Conservation (phyloP, 2,888 invertebrate genomes). For the Ischnura elegans region DNA sequence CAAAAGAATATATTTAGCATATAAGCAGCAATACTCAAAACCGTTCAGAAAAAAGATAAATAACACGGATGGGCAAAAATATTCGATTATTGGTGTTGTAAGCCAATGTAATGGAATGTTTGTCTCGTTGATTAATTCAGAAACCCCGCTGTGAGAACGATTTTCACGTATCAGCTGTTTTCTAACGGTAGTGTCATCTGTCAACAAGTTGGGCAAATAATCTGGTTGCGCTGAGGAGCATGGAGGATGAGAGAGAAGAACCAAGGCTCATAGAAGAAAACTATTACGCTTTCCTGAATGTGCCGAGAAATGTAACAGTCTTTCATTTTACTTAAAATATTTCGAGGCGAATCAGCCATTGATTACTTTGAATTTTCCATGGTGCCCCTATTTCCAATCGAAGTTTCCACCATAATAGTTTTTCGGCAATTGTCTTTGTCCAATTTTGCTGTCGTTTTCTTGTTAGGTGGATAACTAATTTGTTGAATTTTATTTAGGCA, state of each 20-base stretch:
- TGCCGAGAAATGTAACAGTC: slow-evolving; percentile 88
- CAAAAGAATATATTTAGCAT: no score
- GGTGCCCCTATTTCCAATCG: background rate
- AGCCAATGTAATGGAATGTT: no score
- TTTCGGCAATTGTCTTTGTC: background rate
- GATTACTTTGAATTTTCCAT: background rate
- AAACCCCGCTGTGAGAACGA: background rate
- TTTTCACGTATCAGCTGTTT: slow-evolving; percentile 7
- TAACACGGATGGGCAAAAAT: no score
- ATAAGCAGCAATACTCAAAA: no score
- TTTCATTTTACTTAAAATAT: background rate
- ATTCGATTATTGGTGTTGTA: no score
- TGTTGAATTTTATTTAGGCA: slow-evolving; percentile 84
- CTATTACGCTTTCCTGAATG: slow-evolving; percentile 92
- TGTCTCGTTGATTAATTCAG: background rate
- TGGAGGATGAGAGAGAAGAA: slow-evolving; percentile 62
- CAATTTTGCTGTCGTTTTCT: slow-evolving; percentile 69
- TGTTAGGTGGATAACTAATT: slow-evolving; percentile 37
- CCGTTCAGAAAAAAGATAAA: no score
- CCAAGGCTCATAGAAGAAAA: slow-evolving; percentile 83
- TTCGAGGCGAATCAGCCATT: background rate
- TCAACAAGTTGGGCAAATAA: slow-evolving; percentile 37
- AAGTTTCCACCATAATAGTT: background rate
- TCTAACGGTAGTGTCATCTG: slow-evolving; percentile 51
- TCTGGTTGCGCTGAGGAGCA: slow-evolving; percentile 44